Base-by-base conservation (phyloP, 2,797 vertebrate species). In the Nyctibius grandis region DNA sequence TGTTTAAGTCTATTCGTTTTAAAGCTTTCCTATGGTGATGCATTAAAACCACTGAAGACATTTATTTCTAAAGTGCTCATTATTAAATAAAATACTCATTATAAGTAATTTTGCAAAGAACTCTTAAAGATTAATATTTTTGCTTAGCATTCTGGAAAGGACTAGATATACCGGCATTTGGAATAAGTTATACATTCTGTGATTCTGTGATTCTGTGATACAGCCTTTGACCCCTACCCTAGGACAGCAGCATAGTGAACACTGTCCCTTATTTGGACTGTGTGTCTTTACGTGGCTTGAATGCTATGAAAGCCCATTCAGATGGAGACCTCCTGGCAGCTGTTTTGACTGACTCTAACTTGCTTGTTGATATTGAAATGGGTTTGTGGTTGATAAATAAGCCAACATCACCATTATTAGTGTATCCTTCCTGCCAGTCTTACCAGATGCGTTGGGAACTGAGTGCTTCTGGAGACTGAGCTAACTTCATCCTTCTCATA, bases 51-150 rank as follows among this genome's bases (percentile, higher is more conserved):
- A 61, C 65, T 12, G 34, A 88, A 73, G 23, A 29, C 47, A 51
- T 75, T 75, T 72, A 31, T 75, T 85, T 85, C 45, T 78, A 4
- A 92, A 54, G 42, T 73, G 40, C 17, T 91, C 31, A 48, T 86
- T 93, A 89, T 83, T 68, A 92, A 88, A 93, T 64, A 72, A 91
- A 96, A 84, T 76, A 77, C 8, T 59, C 11, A 54, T 72, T 75
- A 17, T 57, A 57, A 74, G 25, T 36, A 28, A 85, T 88, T 89
- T 80, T 77, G 34, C 21, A 48, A 83, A 83, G 22, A 78, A 28
- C 15, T 59, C 34, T 20, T 65, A 33, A n/a, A 81, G 63, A 68
- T 20, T 3, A 56, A 15, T 85, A n/a, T 50, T 87, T 93, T 85
- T 77, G 45, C 50, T 50, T 76, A 51, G 26, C 4, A 0, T 80